Conservation (phyloP, 2,113 vertebrate species). For the Gadus macrocephalus region DNA sequence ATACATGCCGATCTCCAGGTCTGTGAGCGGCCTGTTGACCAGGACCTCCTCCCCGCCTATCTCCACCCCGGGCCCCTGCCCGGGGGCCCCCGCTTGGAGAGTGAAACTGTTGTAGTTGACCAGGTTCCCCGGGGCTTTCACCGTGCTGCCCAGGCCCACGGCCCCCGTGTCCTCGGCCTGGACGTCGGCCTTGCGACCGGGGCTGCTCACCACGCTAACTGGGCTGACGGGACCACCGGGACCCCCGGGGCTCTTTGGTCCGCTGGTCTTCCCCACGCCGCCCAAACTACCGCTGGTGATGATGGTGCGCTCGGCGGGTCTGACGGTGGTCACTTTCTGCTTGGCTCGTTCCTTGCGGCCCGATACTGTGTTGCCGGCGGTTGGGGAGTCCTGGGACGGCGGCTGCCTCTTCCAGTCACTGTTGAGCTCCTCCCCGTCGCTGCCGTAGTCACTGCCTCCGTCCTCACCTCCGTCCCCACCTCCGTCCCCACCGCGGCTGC, state of each 20-base stretch:
- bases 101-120: slow-evolving; percentile 81
- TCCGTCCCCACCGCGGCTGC: neutral
- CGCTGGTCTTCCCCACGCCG: slow-evolving; percentile 49
- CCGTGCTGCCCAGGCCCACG: slow-evolving; percentile 48
- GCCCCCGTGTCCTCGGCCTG: slow-evolving; percentile 54
- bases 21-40: slow-evolving; percentile 76
- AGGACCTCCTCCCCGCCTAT: slow-evolving; percentile 69
- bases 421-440: slow-evolving; percentile 56
- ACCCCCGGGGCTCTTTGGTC: slow-evolving; percentile 22
- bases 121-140: slow-evolving; percentile 76
- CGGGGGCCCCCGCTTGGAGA: slow-evolving; percentile 70
- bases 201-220: slow-evolving; percentile 42
- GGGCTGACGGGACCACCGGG: slow-evolving; percentile 43
- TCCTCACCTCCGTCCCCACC: slow-evolving; percentile 12
- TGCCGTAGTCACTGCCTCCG: slow-evolving; percentile 44
- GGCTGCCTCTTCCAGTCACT: slow-evolving; percentile 47
- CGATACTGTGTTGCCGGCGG: slow-evolving; percentile 60
- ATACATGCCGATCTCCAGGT: slow-evolving; percentile 94
- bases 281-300: slow-evolving; percentile 64
- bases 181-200: slow-evolving; percentile 43
- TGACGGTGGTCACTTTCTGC: slow-evolving; percentile 73
- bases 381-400: slow-evolving; percentile 49
- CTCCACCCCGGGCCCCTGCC: slow-evolving; percentile 48
- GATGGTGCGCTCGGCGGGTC: slow-evolving; percentile 63
- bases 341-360: slow-evolving; percentile 70